Evolutionary conservation across 2,888 invertebrate species (phyloP), one percentile per base, ranked within the genome.

Genomic region (Nudaria mundana): DNA sequence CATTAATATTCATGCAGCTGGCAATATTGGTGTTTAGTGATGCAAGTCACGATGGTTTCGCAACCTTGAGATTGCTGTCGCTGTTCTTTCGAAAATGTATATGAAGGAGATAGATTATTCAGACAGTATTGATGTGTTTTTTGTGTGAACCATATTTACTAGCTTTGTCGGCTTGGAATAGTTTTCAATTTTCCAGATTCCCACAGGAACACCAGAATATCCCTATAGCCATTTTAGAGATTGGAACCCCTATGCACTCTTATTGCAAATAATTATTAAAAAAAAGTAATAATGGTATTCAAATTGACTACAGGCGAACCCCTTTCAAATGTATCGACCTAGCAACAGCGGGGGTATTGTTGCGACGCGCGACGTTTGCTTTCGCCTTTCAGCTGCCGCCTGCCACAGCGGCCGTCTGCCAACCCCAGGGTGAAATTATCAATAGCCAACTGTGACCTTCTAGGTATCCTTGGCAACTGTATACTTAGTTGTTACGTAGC

Each of bases 401-500:
- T 43, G 42, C 39, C 44, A 44, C 36, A 11, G 5, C 29, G 38
- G 1, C 35, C 54, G 38, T 28, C 40, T 35, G 42, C 30, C 32
- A 37, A n/a, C 45, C 57, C 45, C n/a, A n/a, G 44, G 56, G 46
- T 56, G 50, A 30, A 44, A 44, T 30, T 31, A 24, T 6, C 30
- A 23, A 37, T 38, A 30, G 37, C 43, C 44, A 30, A 42, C 26
- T 35, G 40, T 34, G 56, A 56, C 56, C 56, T 56, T 58, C 30
- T 39, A 40, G 33, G 48, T 48, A 52, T 56, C 57, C 57, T 59
- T 59, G 57, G 41, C 50, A 52, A 43, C 52, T 43, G 43, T 41
- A 37, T 35, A n/a, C n/a, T 13, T 30, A 43, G 33, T 42, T 15
- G 25, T 34, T 42, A 33, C 29, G 31, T 36, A 8, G 14, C 5